Conservation (phyloP, 1,140 invertebrate genomes). For the Hyphantria cunea region DNA sequence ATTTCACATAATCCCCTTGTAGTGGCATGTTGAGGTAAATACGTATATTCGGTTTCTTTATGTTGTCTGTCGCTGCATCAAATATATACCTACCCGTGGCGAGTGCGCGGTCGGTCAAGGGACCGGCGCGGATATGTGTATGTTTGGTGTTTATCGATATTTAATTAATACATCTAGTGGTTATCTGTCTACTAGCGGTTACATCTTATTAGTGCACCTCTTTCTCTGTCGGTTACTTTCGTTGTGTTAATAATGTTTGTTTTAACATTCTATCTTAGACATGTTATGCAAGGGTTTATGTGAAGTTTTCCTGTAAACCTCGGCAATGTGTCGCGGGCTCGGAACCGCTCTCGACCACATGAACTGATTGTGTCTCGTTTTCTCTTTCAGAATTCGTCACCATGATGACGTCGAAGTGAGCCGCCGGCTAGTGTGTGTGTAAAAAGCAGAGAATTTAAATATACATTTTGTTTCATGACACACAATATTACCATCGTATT, state of each 20-base stretch:
- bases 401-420: conserved; percentile 99
- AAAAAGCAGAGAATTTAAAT: conserved; percentile 82
- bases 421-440: conserved; percentile 79
- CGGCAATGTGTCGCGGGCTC: not conserved
- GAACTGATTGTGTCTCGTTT: conserved; percentile 58
- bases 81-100: conserved; percentile 29
- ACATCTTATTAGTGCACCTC: conserved; percentile 62
- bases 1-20: conserved; percentile 67
- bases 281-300: conserved; percentile 46
- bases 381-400: conserved; percentile 96
- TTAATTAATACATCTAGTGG: conserved; percentile 45
- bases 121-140: conserved; percentile 25
- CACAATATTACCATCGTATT: conserved; percentile 82
- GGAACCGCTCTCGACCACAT: not conserved
- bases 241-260: conserved; percentile 45
- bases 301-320: conserved; percentile 27
- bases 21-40: conserved; percentile 66
- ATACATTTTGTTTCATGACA: conserved; percentile 83
- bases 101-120: not conserved
- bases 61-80: conserved; percentile 40
- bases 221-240: conserved; percentile 63
- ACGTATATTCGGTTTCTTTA: conserved; percentile 42
- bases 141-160: conserved; percentile 38
- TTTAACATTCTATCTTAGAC: conserved; percentile 53
- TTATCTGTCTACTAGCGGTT: conserved; percentile 58